Conservation (phyloP, 2,888 invertebrate genomes). For the Andrena bicolor region DNA sequence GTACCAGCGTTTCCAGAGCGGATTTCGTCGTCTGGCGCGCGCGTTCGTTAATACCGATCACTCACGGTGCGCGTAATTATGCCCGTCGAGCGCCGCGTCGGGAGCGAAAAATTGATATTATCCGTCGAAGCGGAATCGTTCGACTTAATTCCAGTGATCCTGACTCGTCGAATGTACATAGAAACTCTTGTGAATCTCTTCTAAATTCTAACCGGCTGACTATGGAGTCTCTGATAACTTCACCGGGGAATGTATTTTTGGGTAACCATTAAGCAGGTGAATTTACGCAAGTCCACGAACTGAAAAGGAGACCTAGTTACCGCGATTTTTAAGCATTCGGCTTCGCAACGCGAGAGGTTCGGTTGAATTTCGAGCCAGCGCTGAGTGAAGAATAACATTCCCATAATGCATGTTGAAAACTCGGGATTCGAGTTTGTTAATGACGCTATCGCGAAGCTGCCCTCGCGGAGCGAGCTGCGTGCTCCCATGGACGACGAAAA, state of each 20-base stretch:
- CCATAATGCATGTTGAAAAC: background rate
- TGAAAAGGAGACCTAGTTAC: background rate
- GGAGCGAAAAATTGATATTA: background rate
- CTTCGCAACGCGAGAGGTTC: background rate
- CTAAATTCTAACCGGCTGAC: no score
- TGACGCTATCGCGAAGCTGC: background rate
- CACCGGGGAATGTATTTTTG: background rate
- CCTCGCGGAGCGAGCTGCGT: background rate
- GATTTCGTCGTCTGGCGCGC: slow-evolving; percentile 52
- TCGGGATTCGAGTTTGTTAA: slow-evolving; percentile 1
- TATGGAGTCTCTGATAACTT: background rate
- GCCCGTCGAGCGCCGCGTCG: slow-evolving; percentile 11
- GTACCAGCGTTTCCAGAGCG: slow-evolving; percentile 63
- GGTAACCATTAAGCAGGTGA: no score
- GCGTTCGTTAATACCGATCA: slow-evolving; percentile 62
- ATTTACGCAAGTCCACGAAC: background rate
- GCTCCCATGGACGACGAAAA: background rate
- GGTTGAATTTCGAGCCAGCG: background rate
- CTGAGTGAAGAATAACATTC: background rate
- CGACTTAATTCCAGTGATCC: background rate
- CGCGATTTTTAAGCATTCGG: background rate
- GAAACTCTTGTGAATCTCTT: no score
- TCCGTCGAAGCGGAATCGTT: background rate
- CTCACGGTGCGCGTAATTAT: slow-evolving; percentile 46
- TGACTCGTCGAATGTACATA: background rate